Percentiles rank a stretch among this genome's conserved stretches.
Conservation (phyloP, 2,113 vertebrate species). For the Bothrops jararaca region DNA sequence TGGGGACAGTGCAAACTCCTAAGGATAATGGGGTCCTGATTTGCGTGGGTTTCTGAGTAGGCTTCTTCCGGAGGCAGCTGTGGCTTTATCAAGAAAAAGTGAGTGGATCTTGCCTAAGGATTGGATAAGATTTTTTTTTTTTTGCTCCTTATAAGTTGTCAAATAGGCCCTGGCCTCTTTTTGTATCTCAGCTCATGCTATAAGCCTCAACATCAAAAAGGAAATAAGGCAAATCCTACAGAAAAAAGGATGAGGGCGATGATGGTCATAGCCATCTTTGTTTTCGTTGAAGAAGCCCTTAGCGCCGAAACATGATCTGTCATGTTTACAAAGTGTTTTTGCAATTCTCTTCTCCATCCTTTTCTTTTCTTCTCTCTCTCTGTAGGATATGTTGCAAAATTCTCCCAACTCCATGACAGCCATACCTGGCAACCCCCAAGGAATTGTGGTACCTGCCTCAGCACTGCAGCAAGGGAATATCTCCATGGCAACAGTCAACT, state of each 20-base stretch:
- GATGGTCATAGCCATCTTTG: background rate
- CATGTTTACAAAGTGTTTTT: background rate
- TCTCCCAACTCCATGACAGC: conserved; percentile 88
- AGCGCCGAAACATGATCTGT: background rate
- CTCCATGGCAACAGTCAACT: conserved; percentile 88
- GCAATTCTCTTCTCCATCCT: background rate
- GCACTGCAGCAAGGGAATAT: conserved; percentile 85
- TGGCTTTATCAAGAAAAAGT: background rate
- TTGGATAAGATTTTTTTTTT: background rate
- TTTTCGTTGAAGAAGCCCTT: background rate
- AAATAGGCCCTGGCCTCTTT: background rate
- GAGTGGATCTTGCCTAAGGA: background rate
- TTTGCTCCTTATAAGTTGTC: background rate
- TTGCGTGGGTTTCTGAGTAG: background rate
- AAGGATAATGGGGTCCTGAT: background rate
- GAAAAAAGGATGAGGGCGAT: background rate
- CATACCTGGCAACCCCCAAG: conserved; percentile 85
- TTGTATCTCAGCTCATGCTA: background rate
- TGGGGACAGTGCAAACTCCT: background rate
- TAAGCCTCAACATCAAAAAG: background rate
- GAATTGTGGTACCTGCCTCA: conserved; percentile 87
- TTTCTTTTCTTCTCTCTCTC: background rate
- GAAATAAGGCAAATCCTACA: background rate
- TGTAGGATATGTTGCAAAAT: conserved; percentile 91
- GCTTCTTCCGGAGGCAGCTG: background rate